Evolutionary conservation across 2,113 vertebrate species (phyloP), one percentile per base, ranked within the genome.

Genomic region (Balaeniceps rex): DNA sequence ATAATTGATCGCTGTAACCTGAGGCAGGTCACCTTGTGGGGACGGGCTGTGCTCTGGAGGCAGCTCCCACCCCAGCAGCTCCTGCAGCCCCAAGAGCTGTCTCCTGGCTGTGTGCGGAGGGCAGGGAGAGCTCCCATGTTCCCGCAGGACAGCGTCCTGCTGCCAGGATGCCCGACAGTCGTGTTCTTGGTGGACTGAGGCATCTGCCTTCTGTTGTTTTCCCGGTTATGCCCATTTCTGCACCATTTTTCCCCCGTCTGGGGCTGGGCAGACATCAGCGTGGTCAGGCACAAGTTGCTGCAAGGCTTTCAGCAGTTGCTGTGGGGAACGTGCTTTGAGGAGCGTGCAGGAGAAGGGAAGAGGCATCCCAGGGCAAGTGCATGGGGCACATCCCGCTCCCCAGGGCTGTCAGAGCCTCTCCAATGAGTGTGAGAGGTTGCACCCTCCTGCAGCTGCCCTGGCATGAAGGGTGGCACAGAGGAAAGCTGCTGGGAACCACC

Each of bases 241-340:
- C 24, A 8, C 36, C 2, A 0, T 28, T 70, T 22, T 63, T 25
- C 6, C 11, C 15, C 31, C 2, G 4, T 9, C 49, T 29, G 74
- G 31, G 44, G 16, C 65, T 51, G 40, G 26, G 46, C n/a, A 49
- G 31, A 8, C 21, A 4, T 26, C 2, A 1, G 31, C 9, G 4
- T 0, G 2, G 28, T 55, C 40, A 55, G 47, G 40, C 19, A 16
- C 38, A 14, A 15, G 54, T 47, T 68, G 18, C 70, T 16, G 15
- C 34, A 34, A 34, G 46, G 28, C 15, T 29, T 38, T 42, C 5
- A 2, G 55, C 7, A 7, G 14, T 46, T 28, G 28, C 38, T 60
- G 38, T 4, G 0, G 33, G 44, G 23, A 42, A 9, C 9, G 1
- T 6, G 34, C 38, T 47, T 19, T 36, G 24, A 22, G 26, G 29